These are phyloP conservation scores for Lasioglossum pauxillum DNA, from an alignment of 2,888 invertebrate species.

Conservation along the genomic window DNA sequence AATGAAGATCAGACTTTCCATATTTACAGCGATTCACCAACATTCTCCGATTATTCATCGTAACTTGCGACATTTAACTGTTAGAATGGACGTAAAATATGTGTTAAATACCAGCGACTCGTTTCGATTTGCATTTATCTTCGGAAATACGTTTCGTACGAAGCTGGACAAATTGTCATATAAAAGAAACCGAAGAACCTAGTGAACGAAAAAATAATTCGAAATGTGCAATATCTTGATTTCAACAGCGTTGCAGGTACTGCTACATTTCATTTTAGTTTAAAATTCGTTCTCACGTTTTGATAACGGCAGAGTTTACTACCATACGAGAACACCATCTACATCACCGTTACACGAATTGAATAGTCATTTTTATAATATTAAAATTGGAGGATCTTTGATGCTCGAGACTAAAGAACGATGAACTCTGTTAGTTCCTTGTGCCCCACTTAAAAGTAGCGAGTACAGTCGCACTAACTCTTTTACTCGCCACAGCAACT, in stretches of 20 bases:
- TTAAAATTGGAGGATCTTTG: not conserved
- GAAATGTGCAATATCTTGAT: not conserved
- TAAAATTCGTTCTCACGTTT: not conserved
- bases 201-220: not conserved
- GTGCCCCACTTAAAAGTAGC: conserved; percentile 15
- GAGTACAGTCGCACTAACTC: conserved; percentile 11
- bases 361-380: not conserved
- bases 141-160: not conserved
- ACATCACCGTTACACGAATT: not conserved
- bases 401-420: conserved; percentile 6
- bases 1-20: conserved; percentile 65
- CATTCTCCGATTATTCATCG: conserved; percentile 75
- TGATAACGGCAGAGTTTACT: not conserved
- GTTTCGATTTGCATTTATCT: not conserved
- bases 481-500: not conserved
- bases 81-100: not conserved
- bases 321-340: not conserved
- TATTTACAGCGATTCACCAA: conserved; percentile 71
- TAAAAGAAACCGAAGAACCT: not conserved
- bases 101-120: not conserved
- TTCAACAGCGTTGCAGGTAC: not conserved
- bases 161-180: not conserved
- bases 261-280: not conserved
- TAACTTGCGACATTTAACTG: conserved; percentile 49
- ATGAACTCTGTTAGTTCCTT: conserved; percentile 31